phyloP scores from a whole-genome alignment of 2,888 invertebrate genomes.

The Lasioglossum zephyrum region DNA sequence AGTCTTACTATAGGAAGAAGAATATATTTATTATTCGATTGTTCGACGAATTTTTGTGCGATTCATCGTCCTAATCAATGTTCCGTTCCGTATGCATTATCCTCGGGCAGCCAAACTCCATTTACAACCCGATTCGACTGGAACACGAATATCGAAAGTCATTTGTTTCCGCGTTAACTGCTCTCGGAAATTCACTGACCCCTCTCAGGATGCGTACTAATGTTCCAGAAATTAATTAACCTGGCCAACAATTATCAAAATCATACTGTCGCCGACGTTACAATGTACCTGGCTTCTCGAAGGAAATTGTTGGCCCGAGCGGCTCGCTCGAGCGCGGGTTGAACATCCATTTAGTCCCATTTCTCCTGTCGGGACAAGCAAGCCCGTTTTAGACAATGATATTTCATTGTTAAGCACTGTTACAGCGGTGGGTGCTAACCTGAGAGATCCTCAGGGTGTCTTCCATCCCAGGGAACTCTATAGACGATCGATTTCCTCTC shows the following conservation, averaged over 20 bases:
- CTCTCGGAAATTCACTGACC: not conserved
- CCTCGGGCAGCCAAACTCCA: not conserved
- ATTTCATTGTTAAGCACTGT: slow-evolving; percentile 69
- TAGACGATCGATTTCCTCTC: slow-evolving; percentile 61
- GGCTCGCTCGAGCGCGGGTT: slow-evolving; percentile 38
- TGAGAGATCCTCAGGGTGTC: slow-evolving; percentile 60
- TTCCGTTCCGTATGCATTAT: not conserved
- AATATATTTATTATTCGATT: not conserved
- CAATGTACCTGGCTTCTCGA: slow-evolving; percentile 12
- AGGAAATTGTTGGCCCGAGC: slow-evolving; percentile 42
- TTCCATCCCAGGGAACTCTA: slow-evolving; percentile 61
- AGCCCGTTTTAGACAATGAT: slow-evolving; percentile 55
- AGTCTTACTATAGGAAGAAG: not conserved
- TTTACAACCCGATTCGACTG: not conserved
- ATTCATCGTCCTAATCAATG: not conserved
- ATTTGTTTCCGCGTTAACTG: slow-evolving; percentile 1
- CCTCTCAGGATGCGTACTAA: not conserved
- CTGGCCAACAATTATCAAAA: slow-evolving; percentile 41
- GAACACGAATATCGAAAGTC: not conserved
- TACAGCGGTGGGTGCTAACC: slow-evolving; percentile 59
- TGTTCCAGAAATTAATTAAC: slow-evolving; percentile 38
- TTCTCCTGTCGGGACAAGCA: slow-evolving; percentile 31
- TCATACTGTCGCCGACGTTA: slow-evolving; percentile 15
- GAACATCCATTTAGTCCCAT: slow-evolving; percentile 56
- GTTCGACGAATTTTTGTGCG: not conserved